These are phyloP conservation scores for Hypercompe scribonia DNA, from an alignment of 2,888 invertebrate genomes.

Conservation along the genomic window DNA sequence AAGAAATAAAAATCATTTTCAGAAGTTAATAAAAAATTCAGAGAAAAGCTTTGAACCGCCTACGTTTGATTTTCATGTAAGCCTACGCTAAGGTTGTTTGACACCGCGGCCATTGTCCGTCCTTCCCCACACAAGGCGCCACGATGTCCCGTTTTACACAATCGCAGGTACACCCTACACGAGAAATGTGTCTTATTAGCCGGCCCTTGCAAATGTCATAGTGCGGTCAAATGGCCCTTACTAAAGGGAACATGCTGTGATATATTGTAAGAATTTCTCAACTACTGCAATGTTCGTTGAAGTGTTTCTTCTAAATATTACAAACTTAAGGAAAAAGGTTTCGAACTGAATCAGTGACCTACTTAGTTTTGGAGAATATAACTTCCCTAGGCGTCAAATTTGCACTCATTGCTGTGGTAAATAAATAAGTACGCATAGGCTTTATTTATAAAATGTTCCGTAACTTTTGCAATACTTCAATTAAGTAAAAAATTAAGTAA, in stretches of 20 bases:
- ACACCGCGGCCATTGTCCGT: constrained; percentile 72
- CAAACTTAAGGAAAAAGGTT: neutral
- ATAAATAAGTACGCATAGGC: neutral
- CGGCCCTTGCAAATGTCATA: constrained; percentile 70
- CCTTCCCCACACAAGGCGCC: constrained; percentile 69
- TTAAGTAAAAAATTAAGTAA: neutral
- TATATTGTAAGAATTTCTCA: constrained; percentile 50
- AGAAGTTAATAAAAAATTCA: constrained; percentile 17
- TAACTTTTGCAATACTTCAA: neutral
- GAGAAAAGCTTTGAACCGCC: constrained; percentile 28
- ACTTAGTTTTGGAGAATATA: neutral
- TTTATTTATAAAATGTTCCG: neutral
- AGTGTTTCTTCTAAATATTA: constrained; percentile 19
- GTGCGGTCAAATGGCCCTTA: constrained; percentile 48
- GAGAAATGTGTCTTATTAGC: constrained; percentile 79
- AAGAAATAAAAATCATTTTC: neutral
- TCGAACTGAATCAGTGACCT: neutral
- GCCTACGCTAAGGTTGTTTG: constrained; percentile 49
- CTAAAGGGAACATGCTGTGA: constrained; percentile 48
- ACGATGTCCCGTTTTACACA: constrained; percentile 65
- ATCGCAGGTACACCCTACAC: constrained; percentile 66
- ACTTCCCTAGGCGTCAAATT: no score
- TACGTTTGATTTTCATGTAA: constrained; percentile 58
- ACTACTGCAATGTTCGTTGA: constrained; percentile 26
- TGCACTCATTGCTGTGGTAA: neutral